These are phyloP conservation scores for Glyphotaelius pellucidus DNA, from an alignment of 2,888 invertebrate genomes.

Conservation along the genomic window DNA sequence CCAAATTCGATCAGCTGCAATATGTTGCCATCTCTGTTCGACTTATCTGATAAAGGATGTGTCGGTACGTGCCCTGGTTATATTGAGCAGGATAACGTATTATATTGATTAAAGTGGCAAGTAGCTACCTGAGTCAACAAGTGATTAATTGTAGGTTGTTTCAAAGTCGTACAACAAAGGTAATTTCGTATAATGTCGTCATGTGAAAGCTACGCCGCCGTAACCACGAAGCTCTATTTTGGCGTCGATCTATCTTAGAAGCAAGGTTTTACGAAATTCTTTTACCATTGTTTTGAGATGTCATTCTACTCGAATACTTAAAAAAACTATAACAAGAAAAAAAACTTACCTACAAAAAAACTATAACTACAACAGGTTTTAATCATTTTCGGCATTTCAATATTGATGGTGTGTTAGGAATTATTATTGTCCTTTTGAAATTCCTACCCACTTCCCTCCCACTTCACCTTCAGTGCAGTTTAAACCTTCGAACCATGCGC, in stretches of 20 bases:
- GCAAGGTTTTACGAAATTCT: background rate
- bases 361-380: too few relatives aligned
- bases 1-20: slow-evolving; percentile 51
- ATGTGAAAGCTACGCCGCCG: background rate
- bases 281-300: background rate
- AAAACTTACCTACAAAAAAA: too few relatives aligned
- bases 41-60: slow-evolving; percentile 43
- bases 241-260: background rate
- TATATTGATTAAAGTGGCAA: background rate
- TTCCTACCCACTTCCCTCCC: too few relatives aligned
- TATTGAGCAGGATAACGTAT: slow-evolving; percentile 11
- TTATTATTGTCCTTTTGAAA: too few relatives aligned
- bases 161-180: background rate
- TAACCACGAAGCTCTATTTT: background rate
- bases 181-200: background rate
- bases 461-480: too few relatives aligned
- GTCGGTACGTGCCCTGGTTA: slow-evolving; percentile 38
- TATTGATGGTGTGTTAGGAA: too few relatives aligned
- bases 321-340: too few relatives aligned
- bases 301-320: background rate
- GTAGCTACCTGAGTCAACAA: background rate
- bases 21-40: slow-evolving; percentile 48
- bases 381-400: too few relatives aligned
- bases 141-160: background rate
- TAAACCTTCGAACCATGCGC: too few relatives aligned